Percentiles rank a stretch among this genome's conserved stretches.
Conservation (phyloP, 2,113 vertebrate genomes). For the Fulmarus glacialis region DNA sequence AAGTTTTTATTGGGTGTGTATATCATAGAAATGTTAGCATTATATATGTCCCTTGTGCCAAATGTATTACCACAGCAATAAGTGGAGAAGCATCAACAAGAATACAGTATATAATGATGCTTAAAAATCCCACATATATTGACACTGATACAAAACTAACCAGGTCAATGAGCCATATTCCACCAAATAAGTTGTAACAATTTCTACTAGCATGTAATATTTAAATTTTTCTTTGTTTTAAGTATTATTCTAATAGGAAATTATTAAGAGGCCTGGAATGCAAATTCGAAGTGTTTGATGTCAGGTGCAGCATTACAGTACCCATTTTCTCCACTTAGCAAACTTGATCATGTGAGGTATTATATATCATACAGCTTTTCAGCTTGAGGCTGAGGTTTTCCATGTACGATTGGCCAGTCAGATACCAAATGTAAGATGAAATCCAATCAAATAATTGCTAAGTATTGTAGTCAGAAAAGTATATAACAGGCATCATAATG, state of each 20-base stretch:
- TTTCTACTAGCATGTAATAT: background rate
- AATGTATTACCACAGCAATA: constrained; percentile 55
- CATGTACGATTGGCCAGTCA: background rate
- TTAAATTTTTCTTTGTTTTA: background rate
- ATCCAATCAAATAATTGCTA: background rate
- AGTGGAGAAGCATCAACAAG: constrained; percentile 18
- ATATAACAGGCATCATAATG: background rate
- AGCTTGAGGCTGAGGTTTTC: background rate
- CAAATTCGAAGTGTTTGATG: background rate
- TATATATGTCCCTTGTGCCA: constrained; percentile 54
- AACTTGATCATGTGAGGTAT: background rate
- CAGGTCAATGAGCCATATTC: background rate
- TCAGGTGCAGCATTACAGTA: background rate
- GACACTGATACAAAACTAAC: background rate
- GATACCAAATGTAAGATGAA: background rate
- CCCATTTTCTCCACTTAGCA: background rate
- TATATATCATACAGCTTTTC: background rate
- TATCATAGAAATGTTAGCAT: constrained; percentile 48
- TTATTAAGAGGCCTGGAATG: background rate
- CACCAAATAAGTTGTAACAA: background rate
- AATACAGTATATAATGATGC: background rate
- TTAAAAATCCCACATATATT: constrained; percentile 13
- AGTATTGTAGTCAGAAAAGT: background rate
- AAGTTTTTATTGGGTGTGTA: constrained; percentile 34
- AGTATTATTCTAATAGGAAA: background rate